Evolutionary conservation across 2,888 invertebrate genomes (phyloP).

Genomic region (Lomographa bimaculata): DNA sequence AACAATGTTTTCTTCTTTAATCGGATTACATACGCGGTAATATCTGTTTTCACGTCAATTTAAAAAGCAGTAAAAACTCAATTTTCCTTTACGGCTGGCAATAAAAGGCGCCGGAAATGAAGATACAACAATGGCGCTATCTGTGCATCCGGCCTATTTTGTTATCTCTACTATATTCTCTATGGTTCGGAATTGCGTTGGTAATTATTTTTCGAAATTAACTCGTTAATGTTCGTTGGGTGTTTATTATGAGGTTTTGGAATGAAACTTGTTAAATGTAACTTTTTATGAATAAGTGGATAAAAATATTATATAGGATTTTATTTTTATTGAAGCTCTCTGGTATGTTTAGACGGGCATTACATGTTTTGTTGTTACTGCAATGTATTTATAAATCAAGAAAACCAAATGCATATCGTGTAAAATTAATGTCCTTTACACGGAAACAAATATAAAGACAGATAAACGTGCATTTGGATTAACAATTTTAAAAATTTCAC

Average conservation of each 20-base stretch:
- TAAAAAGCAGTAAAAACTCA: constrained; percentile 46
- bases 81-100: constrained; percentile 53
- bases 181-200: constrained; percentile 49
- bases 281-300: too few species aligned
- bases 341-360: too few species aligned
- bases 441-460: too few species aligned
- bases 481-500: too few species aligned
- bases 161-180: constrained; percentile 56
- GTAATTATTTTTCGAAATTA: constrained; percentile 65
- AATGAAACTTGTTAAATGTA: constrained; percentile 25
- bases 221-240: constrained; percentile 50
- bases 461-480: too few species aligned
- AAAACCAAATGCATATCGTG: too few species aligned
- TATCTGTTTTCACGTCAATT: constrained; percentile 41
- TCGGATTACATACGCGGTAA: constrained; percentile 27
- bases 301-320: too few species aligned
- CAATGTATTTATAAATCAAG: too few species aligned
- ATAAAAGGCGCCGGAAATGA: constrained; percentile 61
- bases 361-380: too few species aligned
- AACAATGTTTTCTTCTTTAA: constrained; percentile 14
- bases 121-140: constrained; percentile 59
- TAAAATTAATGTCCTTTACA: too few species aligned
- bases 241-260: constrained; percentile 26
- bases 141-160: constrained; percentile 57
- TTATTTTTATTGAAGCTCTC: too few species aligned